Evolutionary conservation across 2,113 vertebrate genomes (phyloP), one percentile per base, ranked within the genome.

Genomic region (Charina bottae): DNA sequence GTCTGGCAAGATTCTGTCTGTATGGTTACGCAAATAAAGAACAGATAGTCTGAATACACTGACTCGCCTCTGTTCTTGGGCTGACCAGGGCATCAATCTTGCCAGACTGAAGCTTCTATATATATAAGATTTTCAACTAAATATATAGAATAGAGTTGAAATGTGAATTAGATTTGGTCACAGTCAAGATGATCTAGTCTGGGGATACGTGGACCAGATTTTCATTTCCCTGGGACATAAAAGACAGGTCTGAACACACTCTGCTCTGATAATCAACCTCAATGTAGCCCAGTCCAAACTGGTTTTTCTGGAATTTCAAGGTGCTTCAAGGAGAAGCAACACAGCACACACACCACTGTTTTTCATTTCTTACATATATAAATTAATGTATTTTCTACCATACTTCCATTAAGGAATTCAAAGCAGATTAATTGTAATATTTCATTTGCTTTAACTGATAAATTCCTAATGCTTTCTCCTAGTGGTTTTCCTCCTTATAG

Each of bases 71-170:
- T n/a, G n/a, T n/a, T n/a, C n/a, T n/a, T n/a, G n/a, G n/a, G n/a
- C n/a, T n/a, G n/a, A n/a, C n/a, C n/a, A n/a, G n/a, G n/a, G n/a
- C n/a, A n/a, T n/a, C n/a, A n/a, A n/a, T n/a, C n/a, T n/a, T n/a
- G n/a, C n/a, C n/a, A n/a, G n/a, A n/a, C n/a, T n/a, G n/a, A n/a
- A n/a, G n/a, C n/a, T n/a, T n/a, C n/a, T n/a, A n/a, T n/a, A n/a
- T n/a, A n/a, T n/a, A n/a, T n/a, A 78, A 21, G 17, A 78, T 89
- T 64, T 88, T 88, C 87, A 88, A 88, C 11, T 60, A 42, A 62
- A 46, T 62, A 78, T 78, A 46, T 62, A 88, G 58, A 88, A 62
- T 26, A 88, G 23, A 46, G 37, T 59, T 88, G 42, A 86, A 54
- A 54, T 86, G 53, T n/a, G 33, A 72, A 72, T 72, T 72, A 33